Conservation (phyloP, 2,113 vertebrate genomes). For the Cisticola juncidis region DNA sequence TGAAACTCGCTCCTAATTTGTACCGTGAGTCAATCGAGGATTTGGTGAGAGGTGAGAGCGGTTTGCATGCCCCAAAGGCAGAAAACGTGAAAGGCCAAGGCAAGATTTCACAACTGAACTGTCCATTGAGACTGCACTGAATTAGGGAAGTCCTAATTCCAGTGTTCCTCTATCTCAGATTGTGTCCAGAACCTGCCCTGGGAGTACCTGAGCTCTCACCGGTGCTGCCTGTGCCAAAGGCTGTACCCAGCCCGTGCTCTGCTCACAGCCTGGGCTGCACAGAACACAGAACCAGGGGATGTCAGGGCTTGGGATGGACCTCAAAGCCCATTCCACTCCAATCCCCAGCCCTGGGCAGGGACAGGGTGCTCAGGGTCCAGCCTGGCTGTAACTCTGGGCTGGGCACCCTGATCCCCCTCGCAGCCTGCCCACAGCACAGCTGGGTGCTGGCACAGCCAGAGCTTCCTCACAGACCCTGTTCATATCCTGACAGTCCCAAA, state of each 20-base stretch:
- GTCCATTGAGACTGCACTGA: background rate
- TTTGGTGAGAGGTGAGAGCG: background rate
- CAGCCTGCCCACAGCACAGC: background rate
- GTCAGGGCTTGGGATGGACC: background rate
- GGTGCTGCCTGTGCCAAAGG: background rate
- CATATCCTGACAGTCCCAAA: background rate
- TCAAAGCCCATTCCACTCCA: background rate
- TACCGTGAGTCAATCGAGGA: background rate
- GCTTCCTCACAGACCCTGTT: background rate
- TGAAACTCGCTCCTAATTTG: background rate
- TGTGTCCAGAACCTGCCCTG: background rate
- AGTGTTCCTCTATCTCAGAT: background rate
- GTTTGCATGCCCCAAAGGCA: background rate
- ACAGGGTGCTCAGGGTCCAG: background rate
- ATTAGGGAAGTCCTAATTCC: fast-evolving
- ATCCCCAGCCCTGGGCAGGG: background rate
- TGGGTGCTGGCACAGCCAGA: background rate
- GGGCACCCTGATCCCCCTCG: background rate
- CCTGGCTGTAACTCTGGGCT: too few species aligned
- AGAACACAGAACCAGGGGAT: background rate
- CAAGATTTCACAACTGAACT: background rate
- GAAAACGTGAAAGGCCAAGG: background rate
- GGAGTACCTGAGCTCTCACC: background rate
- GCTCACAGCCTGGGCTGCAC: background rate
- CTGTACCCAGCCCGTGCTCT: fast-evolving